These are phyloP conservation scores for Oncorhynchus tshawytscha DNA, from an alignment of 2,113 vertebrate species.

Conservation along the genomic window DNA sequence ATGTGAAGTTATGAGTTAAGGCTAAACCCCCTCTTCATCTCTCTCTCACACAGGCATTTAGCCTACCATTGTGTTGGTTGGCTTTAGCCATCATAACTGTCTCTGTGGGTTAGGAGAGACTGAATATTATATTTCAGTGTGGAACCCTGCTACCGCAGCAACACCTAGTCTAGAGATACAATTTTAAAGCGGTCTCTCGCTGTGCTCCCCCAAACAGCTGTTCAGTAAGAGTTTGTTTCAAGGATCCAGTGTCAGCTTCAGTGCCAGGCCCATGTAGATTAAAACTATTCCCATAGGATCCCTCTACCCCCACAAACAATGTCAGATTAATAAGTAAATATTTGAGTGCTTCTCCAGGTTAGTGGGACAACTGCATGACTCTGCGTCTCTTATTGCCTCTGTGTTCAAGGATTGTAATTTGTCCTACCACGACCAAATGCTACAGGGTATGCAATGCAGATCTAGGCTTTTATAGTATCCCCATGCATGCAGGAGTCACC, in stretches of 20 bases:
- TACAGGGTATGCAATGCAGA: neutral
- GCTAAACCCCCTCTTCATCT: neutral
- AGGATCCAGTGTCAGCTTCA: slow-evolving; percentile 57
- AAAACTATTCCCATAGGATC: slow-evolving; percentile 52
- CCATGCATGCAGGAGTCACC: neutral
- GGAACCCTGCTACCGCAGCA: slow-evolving; percentile 39
- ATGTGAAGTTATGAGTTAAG: too few species aligned
- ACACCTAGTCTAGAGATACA: slow-evolving; percentile 41
- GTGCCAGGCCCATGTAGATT: slow-evolving; percentile 40
- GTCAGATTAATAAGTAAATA: slow-evolving; percentile 61
- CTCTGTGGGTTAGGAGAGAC: neutral
- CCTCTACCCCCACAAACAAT: slow-evolving; percentile 29
- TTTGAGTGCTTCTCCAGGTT: slow-evolving; percentile 46
- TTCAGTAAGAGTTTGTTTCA: slow-evolving; percentile 26
- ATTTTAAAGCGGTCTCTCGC: slow-evolving; percentile 47
- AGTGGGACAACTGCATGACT: slow-evolving; percentile 42
- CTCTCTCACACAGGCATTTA: neutral
- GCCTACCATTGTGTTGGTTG: neutral
- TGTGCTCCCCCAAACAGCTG: slow-evolving; percentile 62
- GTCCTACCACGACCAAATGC: neutral
- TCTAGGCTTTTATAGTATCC: neutral
- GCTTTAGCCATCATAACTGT: slow-evolving; percentile 12
- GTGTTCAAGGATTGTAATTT: too few species aligned
- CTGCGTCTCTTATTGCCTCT: neutral
- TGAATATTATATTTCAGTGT: slow-evolving; percentile 29